Base-by-base conservation (phyloP, 2,797 vertebrate species). In the Gallinago stenura region DNA sequence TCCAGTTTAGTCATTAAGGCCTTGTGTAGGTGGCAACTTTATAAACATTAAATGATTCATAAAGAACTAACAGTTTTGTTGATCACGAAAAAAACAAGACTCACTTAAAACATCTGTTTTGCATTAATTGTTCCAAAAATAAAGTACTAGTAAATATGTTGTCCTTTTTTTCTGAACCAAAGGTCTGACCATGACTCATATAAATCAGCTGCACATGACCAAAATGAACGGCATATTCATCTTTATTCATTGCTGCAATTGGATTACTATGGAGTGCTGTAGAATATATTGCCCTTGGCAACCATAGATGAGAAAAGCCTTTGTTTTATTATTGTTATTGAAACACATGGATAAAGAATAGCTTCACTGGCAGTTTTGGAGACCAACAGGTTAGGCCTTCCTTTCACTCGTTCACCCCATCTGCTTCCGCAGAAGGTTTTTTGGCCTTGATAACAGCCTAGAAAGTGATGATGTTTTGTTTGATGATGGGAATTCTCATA, bases 81-180 rank as follows among this genome's bases (percentile, higher is more conserved):
- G 50, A 86, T 89, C 24, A n/a, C 5, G 10, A 5, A 87, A 84
- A 79, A 91, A 50, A 0, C 8, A 72, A 88, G 72, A 76, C 58
- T 94, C 24, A 37, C 91, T 62, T 77, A 65, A 90, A 93, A 90
- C n/a, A 69, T 89, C 46, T 92, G 89, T 35, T 97, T 93, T 92
- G 46, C 33, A 77, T 94, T 94, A 95, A 87, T 69, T 61, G 26
- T 87, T 96, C 71, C 45, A 95, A 92, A 91, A 94, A 92, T 93
- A 80, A 91, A 88, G n/a, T 90, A 33, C 46, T 82, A 62, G 72
- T 70, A 70, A 85, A 71, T 83, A 31, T 6, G 33, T 53, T 82
- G 48, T 89, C 78, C 75, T 82, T 88, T 88, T 78, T 88, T 81
- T 48, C 54, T 89, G 60, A 91, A 81, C n/a, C 39, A 58, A 77